Percentiles rank a stretch among this genome's conserved stretches.
Evolutionary conservation across 2,113 vertebrate species (phyloP).

Genomic region (crab-eating macaque (Macaca fascicularis)): T2T-MFA8v1.1 NC_088381.1:78990001-78990500

Average conservation of each 20-base stretch:
- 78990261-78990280: background rate
- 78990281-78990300: background rate
- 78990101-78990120: background rate
- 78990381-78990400: background rate
- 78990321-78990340: background rate
- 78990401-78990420: background rate
- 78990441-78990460: background rate
- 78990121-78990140: background rate
- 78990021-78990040: background rate
- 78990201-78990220: background rate
- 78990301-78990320: background rate
- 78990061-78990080: background rate
- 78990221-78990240: background rate
- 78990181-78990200: too few relatives aligned
- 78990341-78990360: background rate
- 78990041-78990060: background rate
- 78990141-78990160: background rate
- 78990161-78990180: background rate
- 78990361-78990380: background rate
- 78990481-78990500: background rate
- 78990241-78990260: fast-evolving
- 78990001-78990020: background rate
- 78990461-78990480: background rate
- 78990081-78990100: background rate
- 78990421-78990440: background rate